Conservation (phyloP, 1,140 invertebrate genomes). For the Euwallacea similis region DNA sequence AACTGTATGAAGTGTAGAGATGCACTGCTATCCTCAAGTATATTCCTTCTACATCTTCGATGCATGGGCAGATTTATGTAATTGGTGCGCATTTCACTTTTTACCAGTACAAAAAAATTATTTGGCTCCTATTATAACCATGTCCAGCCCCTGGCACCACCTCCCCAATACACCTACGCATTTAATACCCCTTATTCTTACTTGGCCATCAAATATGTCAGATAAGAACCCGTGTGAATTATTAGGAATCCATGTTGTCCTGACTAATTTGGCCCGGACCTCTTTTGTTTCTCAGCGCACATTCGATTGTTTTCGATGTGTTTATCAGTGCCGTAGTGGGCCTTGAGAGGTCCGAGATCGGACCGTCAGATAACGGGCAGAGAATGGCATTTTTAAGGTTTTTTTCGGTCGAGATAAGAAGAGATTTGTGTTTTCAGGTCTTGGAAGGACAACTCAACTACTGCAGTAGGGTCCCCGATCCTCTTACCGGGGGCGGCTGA, state of each 20-base stretch:
- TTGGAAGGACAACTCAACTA: constrained; percentile 35
- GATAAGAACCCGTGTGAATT: constrained; percentile 27
- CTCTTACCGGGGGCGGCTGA: too few species aligned
- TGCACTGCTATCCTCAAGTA: too few species aligned
- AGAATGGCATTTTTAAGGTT: constrained; percentile 33
- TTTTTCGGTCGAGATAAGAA: constrained; percentile 31
- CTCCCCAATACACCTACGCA: too few species aligned
- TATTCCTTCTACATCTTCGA: too few species aligned
- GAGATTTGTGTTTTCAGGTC: constrained; percentile 30
- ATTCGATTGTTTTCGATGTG: constrained; percentile 36
- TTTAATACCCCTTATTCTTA: too few species aligned
- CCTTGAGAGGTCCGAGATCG: constrained; percentile 35
- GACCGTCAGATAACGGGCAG: constrained; percentile 25
- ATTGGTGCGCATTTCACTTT: too few species aligned
- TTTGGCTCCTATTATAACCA: too few species aligned
- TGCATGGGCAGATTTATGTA: too few species aligned
- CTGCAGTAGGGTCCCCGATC: constrained; percentile 5
- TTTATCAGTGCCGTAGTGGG: constrained; percentile 35
- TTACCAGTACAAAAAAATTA: too few species aligned
- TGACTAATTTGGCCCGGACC: constrained; percentile 34
- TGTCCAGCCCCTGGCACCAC: too few species aligned
- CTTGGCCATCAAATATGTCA: background rate
- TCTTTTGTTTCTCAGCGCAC: constrained; percentile 38
- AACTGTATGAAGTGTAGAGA: too few species aligned
- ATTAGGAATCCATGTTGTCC: constrained; percentile 36